Conservation (phyloP, 2,113 vertebrate genomes). For the Brachypodius melanocephalos region DNA sequence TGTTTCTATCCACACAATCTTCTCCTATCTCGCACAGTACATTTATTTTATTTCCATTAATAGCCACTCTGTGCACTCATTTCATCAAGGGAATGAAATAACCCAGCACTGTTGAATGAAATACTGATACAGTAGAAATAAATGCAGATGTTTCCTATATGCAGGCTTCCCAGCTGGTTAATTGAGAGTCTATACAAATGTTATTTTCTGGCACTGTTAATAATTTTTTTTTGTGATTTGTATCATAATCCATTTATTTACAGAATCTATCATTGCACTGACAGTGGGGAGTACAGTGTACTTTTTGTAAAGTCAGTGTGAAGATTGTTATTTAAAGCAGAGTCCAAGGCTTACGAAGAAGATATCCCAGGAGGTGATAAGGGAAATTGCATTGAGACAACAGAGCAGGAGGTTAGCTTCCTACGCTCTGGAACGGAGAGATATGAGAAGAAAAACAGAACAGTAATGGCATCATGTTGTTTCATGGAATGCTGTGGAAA, state of each 20-base stretch:
- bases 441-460: neutral
- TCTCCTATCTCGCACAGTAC: neutral
- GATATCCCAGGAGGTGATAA: conserved; percentile 25
- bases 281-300: neutral
- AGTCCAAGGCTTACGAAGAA: neutral
- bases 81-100: conserved; percentile 10
- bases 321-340: conserved; percentile 39
- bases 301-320: neutral
- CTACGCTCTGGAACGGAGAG: neutral
- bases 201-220: neutral
- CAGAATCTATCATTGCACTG: neutral
- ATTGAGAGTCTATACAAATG: neutral
- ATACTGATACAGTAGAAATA: neutral
- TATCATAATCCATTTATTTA: neutral
- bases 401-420: conserved; percentile 11
- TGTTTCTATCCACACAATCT: neutral
- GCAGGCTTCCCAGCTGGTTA: neutral
- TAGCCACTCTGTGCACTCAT: neutral
- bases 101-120: neutral
- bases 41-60: conserved; percentile 6
- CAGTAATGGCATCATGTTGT: neutral
- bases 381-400: conserved; percentile 31
- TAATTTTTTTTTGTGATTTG: neutral
- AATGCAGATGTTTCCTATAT: neutral
- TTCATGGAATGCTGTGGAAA: neutral